These are phyloP conservation scores for Chalcis sispes DNA, from an alignment of 2,888 invertebrate genomes.

Conservation along the genomic window DNA sequence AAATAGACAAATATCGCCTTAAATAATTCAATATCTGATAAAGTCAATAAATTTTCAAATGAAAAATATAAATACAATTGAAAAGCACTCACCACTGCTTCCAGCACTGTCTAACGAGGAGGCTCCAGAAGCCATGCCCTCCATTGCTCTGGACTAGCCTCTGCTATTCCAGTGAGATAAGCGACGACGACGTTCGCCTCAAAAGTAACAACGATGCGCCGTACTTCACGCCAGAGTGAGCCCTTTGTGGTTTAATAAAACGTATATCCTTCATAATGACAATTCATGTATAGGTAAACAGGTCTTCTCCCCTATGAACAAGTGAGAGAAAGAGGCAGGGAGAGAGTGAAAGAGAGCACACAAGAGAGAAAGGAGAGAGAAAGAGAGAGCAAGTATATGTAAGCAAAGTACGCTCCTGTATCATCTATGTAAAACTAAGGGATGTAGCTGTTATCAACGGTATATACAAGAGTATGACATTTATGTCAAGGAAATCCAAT, in stretches of 20 bases:
- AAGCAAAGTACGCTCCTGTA: constrained; percentile 5
- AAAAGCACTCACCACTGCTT: constrained; percentile 81
- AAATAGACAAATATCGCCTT: too few relatives aligned
- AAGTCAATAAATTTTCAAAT: too few relatives aligned
- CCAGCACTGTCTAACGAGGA: constrained; percentile 88
- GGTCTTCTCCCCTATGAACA: constrained; percentile 50
- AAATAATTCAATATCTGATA: too few relatives aligned
- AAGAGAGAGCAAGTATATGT: constrained; percentile 48
- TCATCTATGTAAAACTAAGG: constrained; percentile 37
- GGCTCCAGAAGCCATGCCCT: constrained; percentile 86
- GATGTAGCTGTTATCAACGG: constrained; percentile 33
- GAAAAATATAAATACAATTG: background rate
- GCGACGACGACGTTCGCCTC: constrained; percentile 70
- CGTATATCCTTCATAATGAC: constrained; percentile 71
- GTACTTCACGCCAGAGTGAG: constrained; percentile 69
- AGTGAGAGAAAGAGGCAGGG: constrained; percentile 32
- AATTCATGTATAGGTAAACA: constrained; percentile 63
- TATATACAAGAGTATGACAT: constrained; percentile 18
- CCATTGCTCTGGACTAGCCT: constrained; percentile 60
- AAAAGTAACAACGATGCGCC: constrained; percentile 67
- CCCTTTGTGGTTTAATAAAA: constrained; percentile 70
- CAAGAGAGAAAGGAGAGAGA: constrained; percentile 25
- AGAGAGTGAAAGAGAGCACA: constrained; percentile 46
- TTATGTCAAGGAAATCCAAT: constrained; percentile 55
- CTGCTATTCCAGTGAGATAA: constrained; percentile 65